Evolutionary conservation across 2,888 invertebrate species (phyloP), one percentile per base, ranked within the genome.

Genomic region (Xiphydria camelus): DNA sequence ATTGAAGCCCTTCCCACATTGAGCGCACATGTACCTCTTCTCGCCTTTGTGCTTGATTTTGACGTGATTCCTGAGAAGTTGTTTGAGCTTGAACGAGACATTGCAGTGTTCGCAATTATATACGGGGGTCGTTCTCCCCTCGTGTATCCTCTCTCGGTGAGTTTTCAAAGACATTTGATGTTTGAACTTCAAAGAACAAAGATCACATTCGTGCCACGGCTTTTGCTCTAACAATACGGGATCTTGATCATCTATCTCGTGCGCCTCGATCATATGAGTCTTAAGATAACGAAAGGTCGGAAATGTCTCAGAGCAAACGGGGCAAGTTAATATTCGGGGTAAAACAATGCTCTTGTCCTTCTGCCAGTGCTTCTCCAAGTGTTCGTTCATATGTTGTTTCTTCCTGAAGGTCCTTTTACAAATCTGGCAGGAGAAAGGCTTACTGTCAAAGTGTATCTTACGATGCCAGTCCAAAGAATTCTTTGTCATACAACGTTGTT

Each of bases 331-430:
- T 25, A 51, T 22, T 17, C 41, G 53, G 4, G 53, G 47, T 12
- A 61, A 31, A 3, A 25, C 34, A 12, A 62, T 36, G 15, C 36
- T 59, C 17, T 50, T 59, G 32, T 63, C 61, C 4, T 47, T 43
- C 10, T 57, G 61, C 61, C 61, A 61, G 35, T 62, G 61, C n/a
- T 55, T 63, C 10, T 62, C 61, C 23, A 62, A 41, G 41, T 63
- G 61, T 12, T 62, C 61, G 17, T 63, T 61, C 52, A 57, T 49
- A 32, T 63, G 61, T 33, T 62, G 63, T 18, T 62, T 61, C 6
- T 63, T 63, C 20, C 55, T 49, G 14, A 58, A 62, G 2, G 59
- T 52, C 3, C 63, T 62, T 21, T 47, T 41, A 14, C 63, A 62
- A 6, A 62, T 19, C 4, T 59, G 52, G 14, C 61, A 62, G 15